These are phyloP conservation scores for Heliconius hortense DNA, from an alignment of 2,888 invertebrate genomes.

Conservation along the genomic window DNA sequence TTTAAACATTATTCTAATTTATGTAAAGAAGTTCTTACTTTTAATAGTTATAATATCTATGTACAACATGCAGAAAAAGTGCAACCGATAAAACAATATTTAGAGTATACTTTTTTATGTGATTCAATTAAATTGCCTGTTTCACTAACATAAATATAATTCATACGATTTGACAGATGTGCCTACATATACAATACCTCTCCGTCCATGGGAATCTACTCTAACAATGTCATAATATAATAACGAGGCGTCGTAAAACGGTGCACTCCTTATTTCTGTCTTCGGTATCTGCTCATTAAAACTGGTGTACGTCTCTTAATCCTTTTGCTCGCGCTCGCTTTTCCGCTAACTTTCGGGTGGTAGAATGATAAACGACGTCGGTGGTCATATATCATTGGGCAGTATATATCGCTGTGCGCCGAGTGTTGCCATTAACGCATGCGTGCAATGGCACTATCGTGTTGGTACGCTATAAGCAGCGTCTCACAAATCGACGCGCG, in stretches of 20 bases:
- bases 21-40: not conserved
- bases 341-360: conserved; percentile 81
- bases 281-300: conserved; percentile 80
- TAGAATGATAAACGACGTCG: conserved; percentile 78
- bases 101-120: not conserved
- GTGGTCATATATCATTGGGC: conserved; percentile 79
- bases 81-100: not conserved
- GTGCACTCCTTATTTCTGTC: conserved; percentile 77
- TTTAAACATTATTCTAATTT: conserved; percentile 12
- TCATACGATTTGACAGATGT: not conserved
- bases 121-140: not conserved
- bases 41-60: not conserved
- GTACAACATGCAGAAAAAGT: not conserved
- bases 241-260: conserved; percentile 71
- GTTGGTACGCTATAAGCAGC: conserved; percentile 64
- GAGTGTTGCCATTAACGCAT: conserved; percentile 81
- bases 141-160: not conserved
- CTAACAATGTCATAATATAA: conserved; percentile 79
- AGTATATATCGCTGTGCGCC: conserved; percentile 78
- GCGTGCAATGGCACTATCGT: conserved; percentile 68
- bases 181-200: no score
- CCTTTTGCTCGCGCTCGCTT: conserved; percentile 70
- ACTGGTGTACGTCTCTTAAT: conserved; percentile 60
- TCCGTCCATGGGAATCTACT: conserved; percentile 52
- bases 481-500: conserved; percentile 76